Percentiles rank a stretch among this genome's conserved stretches.
phyloP scores from a whole-genome alignment of 2,888 invertebrate genomes.

The Sepiola atlantica region DNA sequence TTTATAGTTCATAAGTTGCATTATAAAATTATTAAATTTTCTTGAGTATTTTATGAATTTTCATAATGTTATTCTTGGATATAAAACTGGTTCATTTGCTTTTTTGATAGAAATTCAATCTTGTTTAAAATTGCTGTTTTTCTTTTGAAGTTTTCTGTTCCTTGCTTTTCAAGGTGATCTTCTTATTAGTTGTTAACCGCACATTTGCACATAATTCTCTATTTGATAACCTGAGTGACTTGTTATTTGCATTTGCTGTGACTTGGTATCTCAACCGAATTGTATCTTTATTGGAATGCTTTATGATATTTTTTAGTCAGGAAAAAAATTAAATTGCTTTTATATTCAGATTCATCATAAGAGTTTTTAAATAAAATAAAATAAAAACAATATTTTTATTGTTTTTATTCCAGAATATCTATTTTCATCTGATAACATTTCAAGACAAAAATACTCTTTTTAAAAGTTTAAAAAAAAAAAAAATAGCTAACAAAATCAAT shows the following conservation, averaged over 20 bases:
- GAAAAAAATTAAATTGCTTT: too few species aligned
- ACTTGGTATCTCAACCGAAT: neutral
- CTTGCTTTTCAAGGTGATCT: neutral
- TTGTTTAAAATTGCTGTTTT: neutral
- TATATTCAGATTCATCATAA: too few species aligned
- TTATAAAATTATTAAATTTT: neutral
- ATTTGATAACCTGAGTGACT: conserved; percentile 11
- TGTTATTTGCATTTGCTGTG: conserved; percentile 24
- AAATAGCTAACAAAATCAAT: too few species aligned
- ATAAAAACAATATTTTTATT: too few species aligned
- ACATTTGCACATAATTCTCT: neutral
- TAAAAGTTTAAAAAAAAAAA: too few species aligned
- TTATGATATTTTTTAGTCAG: too few species aligned
- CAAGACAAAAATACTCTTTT: too few species aligned
- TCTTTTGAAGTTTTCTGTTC: conserved; percentile 32
- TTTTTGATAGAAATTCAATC: neutral
- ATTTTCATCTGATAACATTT: too few species aligned
- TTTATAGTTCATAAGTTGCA: neutral
- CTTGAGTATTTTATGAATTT: neutral
- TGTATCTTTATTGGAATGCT: conserved; percentile 21
- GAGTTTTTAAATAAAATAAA: too few species aligned
- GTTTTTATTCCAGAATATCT: too few species aligned
- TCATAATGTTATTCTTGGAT: neutral
- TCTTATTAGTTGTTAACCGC: neutral
- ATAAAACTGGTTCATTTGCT: neutral